Evolutionary conservation across 2,888 invertebrate genomes (phyloP).

Genomic region (Conistra vaccinii): DNA sequence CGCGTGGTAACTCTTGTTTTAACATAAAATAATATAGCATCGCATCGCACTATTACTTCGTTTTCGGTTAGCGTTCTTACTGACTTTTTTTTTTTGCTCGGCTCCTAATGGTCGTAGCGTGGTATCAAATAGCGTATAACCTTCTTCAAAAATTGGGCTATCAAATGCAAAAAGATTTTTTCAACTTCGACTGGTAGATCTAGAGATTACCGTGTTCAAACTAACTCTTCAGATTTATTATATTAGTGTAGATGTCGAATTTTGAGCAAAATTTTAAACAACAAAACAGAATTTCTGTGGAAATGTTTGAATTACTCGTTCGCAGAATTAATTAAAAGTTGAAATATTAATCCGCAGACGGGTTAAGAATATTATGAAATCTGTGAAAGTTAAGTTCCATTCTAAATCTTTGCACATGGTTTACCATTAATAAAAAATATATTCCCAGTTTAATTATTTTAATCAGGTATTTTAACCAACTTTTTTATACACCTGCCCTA

Average conservation of each 20-base stretch:
- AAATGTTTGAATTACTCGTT: constrained; percentile 43
- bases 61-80: neutral
- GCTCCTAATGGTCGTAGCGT: too few species aligned
- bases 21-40: neutral
- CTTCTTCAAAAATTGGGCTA: neutral
- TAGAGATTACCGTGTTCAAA: neutral
- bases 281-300: constrained; percentile 36
- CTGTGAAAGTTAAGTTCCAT: constrained; percentile 6
- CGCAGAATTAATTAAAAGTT: constrained; percentile 57
- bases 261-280: constrained; percentile 27
- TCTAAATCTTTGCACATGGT: constrained; percentile 6
- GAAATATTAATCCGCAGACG: constrained; percentile 47
- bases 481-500: fast-evolving
- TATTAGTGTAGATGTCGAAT: neutral
- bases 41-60: neutral
- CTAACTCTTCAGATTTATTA: neutral
- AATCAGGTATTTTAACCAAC: neutral
- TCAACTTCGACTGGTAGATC: neutral
- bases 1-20: neutral
- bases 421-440: neutral
- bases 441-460: neutral
- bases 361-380: constrained; percentile 39
- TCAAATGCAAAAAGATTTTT: neutral
- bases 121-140: neutral
- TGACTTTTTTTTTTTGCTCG: neutral